Percentiles rank a stretch among this genome's conserved stretches.
These are phyloP conservation scores for Calliopum simillimum DNA, from an alignment of 2,888 invertebrate genomes.

Conservation along the genomic window DNA sequence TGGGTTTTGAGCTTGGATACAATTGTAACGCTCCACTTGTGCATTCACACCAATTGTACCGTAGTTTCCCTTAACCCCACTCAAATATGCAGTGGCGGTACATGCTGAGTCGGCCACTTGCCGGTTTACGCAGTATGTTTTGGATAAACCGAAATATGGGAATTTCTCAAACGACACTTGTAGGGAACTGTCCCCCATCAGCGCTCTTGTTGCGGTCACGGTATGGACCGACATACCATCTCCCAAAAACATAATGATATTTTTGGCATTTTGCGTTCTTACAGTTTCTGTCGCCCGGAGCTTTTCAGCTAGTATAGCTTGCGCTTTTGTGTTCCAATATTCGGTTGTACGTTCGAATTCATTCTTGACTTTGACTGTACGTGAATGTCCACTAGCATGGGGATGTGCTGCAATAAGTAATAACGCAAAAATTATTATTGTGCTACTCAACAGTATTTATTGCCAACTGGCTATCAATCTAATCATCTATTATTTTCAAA, in stretches of 20 bases:
- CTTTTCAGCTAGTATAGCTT: constrained; percentile 54
- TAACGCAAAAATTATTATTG: constrained; percentile 1
- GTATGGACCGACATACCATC: constrained; percentile 85
- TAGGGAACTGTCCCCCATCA: constrained; percentile 74
- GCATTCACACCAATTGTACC: constrained; percentile 82
- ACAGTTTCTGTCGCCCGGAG: constrained; percentile 48
- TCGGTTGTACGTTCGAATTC: constrained; percentile 52
- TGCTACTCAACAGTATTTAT: background rate
- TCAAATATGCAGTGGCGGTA: constrained; percentile 82
- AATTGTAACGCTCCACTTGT: constrained; percentile 74
- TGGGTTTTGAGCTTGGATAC: constrained; percentile 71
- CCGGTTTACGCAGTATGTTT: constrained; percentile 82
- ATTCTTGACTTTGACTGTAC: constrained; percentile 46
- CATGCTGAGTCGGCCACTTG: constrained; percentile 89
- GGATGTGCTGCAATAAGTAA: constrained; percentile 52
- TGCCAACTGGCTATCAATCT: background rate
- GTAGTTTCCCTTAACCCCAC: constrained; percentile 82
- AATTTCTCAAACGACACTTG: constrained; percentile 74
- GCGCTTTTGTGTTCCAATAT: constrained; percentile 64
- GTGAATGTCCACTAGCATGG: constrained; percentile 19
- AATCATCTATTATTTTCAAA: background rate
- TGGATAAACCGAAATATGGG: constrained; percentile 68
- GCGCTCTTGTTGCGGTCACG: constrained; percentile 73
- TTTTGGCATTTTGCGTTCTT: constrained; percentile 66
- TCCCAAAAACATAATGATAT: constrained; percentile 78